These are phyloP conservation scores for Catharus bicknelli DNA, from an alignment of 2,113 vertebrate species.

Conservation along the genomic window DNA sequence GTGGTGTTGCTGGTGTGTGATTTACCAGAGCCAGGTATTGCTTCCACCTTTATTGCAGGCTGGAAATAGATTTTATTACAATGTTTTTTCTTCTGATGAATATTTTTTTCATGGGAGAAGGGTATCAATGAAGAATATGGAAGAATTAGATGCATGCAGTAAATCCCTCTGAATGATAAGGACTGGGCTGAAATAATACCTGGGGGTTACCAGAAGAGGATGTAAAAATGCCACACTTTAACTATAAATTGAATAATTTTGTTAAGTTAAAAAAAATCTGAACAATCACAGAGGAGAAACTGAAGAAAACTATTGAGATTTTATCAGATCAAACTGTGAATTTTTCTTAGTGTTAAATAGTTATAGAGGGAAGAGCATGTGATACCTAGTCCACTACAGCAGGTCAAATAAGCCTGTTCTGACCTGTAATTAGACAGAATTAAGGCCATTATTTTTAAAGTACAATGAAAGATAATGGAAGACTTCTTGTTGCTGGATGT, in stretches of 20 bases:
- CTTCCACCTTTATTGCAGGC: background rate
- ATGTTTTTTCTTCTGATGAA: background rate
- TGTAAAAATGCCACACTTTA: background rate
- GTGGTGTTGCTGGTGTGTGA: background rate
- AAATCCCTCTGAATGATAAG: background rate
- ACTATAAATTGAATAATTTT: background rate
- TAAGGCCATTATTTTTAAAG: background rate
- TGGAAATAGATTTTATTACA: background rate
- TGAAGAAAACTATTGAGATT: background rate
- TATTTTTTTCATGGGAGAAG: background rate
- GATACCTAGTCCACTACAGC: background rate
- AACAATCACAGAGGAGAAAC: background rate
- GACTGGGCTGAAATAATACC: background rate
- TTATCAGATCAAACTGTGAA: background rate
- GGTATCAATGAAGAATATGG: background rate
- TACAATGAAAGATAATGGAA: background rate
- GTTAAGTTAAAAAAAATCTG: background rate
- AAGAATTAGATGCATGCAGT: background rate
- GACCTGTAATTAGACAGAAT: background rate
- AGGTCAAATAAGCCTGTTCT: background rate
- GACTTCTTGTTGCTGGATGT: background rate
- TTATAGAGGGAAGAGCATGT: background rate
- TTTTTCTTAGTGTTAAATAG: background rate
- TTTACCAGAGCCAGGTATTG: background rate
- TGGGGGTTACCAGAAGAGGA: background rate